Base-by-base conservation (phyloP, 2,113 vertebrate species). In the Callocephalon fimbriatum region DNA sequence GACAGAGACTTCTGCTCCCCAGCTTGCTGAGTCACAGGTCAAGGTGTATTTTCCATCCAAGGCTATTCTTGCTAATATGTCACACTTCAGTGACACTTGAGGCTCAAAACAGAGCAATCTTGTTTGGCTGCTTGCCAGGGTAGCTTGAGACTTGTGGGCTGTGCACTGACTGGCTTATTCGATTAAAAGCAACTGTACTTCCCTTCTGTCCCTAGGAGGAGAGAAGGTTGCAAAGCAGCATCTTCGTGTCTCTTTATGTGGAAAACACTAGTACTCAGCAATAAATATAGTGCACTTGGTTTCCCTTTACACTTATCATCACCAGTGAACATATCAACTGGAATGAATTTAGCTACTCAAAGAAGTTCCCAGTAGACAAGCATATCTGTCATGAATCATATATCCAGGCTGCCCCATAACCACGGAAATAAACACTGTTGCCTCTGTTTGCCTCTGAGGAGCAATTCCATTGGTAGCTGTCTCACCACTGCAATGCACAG, bases 1-100 rank as follows among this genome's bases (percentile, higher is more conserved):
- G 65, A 62, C 0, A 86, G 53, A 81, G 6, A 42, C 19, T 78
- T 63, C 31, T 68, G 73, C 42, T 77, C 27, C 37, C 27, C 70
- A 72, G 14, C 47, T 79, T 87, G 70, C 58, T 92, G 94, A 92
- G 83, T 93, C 94, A 97, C 48, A 56, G 76, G 48, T 62, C 12
- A 12, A 92, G 71, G 63, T 91, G 11, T 48, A 76, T 85, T 84
- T 92, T 81, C 83, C 53, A 75, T 62, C 61, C 21, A 75, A 86
- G 61, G 61, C 76, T 81, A 37, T 63, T 72, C 62, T 82, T 86
- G 83, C 73, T 86, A 84, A 84, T 84, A 78, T 78, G 53, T 86
- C 76, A 88, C 83, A 65, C 79, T 93, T 95, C 73, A 78, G 0
- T 75, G 77, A 91, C 51, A 94, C 56, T 68, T 75, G 38, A 97